Conservation (phyloP, 2,113 vertebrate genomes). For the Callorhinus ursinus region DNA sequence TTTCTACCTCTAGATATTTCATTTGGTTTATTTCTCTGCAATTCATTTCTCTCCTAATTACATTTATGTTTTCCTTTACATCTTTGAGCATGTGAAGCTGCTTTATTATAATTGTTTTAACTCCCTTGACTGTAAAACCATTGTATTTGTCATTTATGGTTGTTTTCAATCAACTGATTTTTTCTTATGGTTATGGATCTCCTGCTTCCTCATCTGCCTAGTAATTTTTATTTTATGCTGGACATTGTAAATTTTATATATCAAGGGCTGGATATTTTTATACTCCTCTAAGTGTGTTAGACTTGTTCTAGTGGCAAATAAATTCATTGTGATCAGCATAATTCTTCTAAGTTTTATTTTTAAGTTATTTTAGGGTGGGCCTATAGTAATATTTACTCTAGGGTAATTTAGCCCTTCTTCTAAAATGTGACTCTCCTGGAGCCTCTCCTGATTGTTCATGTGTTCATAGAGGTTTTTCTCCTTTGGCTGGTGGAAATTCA, state of each 20-base stretch:
- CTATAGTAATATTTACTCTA: not conserved
- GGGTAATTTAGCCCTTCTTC: not conserved
- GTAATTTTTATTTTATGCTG: not conserved
- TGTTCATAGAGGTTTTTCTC: not conserved
- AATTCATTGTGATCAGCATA: not conserved
- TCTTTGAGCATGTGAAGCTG: not conserved
- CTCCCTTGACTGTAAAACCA: not conserved
- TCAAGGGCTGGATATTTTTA: not conserved
- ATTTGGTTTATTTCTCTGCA: not conserved
- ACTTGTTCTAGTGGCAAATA: not conserved
- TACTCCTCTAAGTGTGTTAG: not conserved
- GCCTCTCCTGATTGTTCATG: not conserved
- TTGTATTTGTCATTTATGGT: not conserved
- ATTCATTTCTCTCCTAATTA: not conserved
- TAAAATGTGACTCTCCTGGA: not conserved
- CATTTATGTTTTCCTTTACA: not conserved
- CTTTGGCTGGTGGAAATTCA: not conserved
- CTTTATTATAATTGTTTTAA: not conserved
- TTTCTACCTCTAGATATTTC: not conserved
- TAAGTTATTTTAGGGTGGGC: not conserved
- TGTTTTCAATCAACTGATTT: not conserved
- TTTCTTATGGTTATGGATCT: not conserved
- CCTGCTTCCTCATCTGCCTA: not conserved
- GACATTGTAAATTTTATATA: not conserved
- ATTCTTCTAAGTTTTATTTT: not conserved